Percentiles rank a stretch among this genome's conserved stretches.
phyloP scores from a whole-genome alignment of 2,888 invertebrate species.

The Gordius sp. region DNA sequence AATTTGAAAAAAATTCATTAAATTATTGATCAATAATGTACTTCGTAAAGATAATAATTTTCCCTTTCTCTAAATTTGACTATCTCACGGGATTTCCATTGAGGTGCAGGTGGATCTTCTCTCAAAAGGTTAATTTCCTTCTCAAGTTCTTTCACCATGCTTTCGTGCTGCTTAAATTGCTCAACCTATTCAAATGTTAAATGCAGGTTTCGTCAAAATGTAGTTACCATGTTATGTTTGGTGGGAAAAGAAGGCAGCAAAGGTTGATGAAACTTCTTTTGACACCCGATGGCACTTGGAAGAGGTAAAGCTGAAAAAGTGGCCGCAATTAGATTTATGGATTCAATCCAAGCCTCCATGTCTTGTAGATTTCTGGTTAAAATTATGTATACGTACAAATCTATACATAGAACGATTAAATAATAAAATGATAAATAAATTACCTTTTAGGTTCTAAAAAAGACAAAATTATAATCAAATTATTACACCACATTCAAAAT shows the following conservation, averaged over 20 bases:
- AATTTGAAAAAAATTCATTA: too few relatives aligned
- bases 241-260: not conserved
- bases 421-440: too few relatives aligned
- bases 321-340: constrained; percentile 84
- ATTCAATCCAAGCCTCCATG: constrained; percentile 86
- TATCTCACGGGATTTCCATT: constrained; percentile 6
- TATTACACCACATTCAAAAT: too few relatives aligned
- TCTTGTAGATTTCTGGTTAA: too few relatives aligned
- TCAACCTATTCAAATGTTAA: too few relatives aligned
- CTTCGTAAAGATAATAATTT: constrained; percentile 14
- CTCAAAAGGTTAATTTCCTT: not conserved
- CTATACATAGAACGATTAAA: too few relatives aligned
- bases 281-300: constrained; percentile 58
- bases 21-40: too few relatives aligned
- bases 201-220: too few relatives aligned
- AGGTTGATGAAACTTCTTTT: constrained; percentile 3
- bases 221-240: not conserved
- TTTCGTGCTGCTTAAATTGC: not conserved
- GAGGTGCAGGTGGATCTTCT: not conserved
- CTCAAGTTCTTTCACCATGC: not conserved
- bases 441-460: too few relatives aligned
- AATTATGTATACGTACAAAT: too few relatives aligned
- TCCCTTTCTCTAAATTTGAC: not conserved
- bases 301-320: constrained; percentile 79
- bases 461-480: too few relatives aligned